phyloP scores from a whole-genome alignment of 2,888 invertebrate species.

The Theristus sp. region DNA sequence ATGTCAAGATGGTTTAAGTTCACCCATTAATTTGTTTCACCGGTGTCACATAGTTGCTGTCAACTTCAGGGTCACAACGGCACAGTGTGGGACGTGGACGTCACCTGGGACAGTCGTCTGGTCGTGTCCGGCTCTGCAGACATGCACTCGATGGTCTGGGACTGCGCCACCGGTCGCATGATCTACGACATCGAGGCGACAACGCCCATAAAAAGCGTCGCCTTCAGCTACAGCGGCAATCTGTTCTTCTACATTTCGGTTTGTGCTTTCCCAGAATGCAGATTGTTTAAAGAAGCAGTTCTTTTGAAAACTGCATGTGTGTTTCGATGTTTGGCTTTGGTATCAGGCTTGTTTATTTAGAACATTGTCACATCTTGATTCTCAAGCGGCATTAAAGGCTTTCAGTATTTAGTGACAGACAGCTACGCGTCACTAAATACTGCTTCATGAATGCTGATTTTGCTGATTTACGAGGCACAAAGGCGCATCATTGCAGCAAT shows the following conservation, averaged over 20 bases:
- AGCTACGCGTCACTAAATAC: too few species aligned
- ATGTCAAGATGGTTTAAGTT: too few species aligned
- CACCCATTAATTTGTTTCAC: too few species aligned
- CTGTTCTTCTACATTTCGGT: constrained; percentile 69
- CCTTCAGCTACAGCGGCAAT: constrained; percentile 77
- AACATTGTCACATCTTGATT: constrained; percentile 77
- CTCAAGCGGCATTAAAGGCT: too few species aligned
- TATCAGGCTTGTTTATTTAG: constrained; percentile 8
- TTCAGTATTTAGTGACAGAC: too few species aligned
- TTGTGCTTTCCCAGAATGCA: constrained; percentile 53
- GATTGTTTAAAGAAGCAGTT: constrained; percentile 40
- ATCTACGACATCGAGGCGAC: constrained; percentile 38
- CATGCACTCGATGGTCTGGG: constrained; percentile 72
- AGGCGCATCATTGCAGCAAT: too few species aligned
- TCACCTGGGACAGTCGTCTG: constrained; percentile 73
- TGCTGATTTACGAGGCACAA: too few species aligned
- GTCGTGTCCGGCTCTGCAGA: constrained; percentile 87
- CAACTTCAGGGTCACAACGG: constrained; percentile 51
- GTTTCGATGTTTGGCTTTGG: constrained; percentile 7
- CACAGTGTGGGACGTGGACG: constrained; percentile 76
- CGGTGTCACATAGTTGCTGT: constrained; percentile 5
- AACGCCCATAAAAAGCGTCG: constrained; percentile 74
- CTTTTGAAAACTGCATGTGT: constrained; percentile 6
- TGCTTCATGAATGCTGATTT: too few species aligned
- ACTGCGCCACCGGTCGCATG: constrained; percentile 46